Evolutionary conservation across 2,113 vertebrate genomes (phyloP).

Genomic region (Oplegnathus fasciatus): DNA sequence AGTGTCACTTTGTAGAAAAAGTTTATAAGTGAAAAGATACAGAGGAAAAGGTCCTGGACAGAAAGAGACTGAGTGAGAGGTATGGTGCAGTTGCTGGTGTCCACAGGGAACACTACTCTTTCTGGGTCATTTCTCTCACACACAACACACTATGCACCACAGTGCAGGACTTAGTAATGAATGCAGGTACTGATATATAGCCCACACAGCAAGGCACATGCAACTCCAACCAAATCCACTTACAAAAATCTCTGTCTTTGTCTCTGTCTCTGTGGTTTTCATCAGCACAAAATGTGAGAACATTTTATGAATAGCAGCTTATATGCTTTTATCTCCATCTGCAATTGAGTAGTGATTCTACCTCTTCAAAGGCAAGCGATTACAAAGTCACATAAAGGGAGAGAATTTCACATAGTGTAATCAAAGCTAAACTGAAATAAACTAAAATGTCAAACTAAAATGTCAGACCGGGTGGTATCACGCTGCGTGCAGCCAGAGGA

Average conservation of each 20-base stretch:
- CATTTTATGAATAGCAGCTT: neutral
- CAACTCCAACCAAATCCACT: slow-evolving; percentile 8
- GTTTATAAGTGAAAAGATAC: neutral
- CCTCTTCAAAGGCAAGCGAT: slow-evolving; percentile 5
- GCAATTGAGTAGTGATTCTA: slow-evolving; percentile 15
- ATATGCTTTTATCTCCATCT: slow-evolving; percentile 22
- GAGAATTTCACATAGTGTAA: slow-evolving; percentile 16
- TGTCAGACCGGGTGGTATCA: slow-evolving; percentile 60
- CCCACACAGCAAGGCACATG: neutral
- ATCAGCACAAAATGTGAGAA: neutral
- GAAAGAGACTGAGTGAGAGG: slow-evolving; percentile 32
- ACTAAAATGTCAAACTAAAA: slow-evolving; percentile 68
- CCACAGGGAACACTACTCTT: slow-evolving; percentile 67
- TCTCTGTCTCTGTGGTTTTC: neutral
- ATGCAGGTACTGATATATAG: slow-evolving; percentile 32
- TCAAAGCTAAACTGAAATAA: slow-evolving; percentile 61
- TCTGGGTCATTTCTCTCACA: slow-evolving; percentile 73
- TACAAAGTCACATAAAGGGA: slow-evolving; percentile 23
- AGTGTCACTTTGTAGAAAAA: neutral
- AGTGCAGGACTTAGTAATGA: slow-evolving; percentile 40
- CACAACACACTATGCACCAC: slow-evolving; percentile 61
- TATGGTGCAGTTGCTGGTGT: slow-evolving; percentile 69
- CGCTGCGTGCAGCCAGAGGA: slow-evolving; percentile 53
- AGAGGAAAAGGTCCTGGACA: slow-evolving; percentile 17
- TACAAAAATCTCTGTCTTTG: neutral